These are phyloP conservation scores for Spodoptera litura DNA, from an alignment of 1,140 invertebrate species.

Conservation along the genomic window DNA sequence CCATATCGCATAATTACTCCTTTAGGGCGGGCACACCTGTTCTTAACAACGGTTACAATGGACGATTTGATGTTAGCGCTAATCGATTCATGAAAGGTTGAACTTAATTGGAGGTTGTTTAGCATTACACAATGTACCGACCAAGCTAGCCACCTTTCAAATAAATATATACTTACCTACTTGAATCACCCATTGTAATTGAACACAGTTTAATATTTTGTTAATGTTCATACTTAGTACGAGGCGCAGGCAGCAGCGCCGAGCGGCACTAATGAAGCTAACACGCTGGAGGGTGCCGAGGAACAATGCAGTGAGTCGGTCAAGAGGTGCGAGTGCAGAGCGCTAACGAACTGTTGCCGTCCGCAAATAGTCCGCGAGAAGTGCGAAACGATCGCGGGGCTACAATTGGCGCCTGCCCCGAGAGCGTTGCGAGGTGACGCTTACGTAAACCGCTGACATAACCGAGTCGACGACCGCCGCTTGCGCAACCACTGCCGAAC, in stretches of 20 bases:
- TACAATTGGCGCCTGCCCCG: slow-evolving; percentile 78
- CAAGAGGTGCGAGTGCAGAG: slow-evolving; percentile 50
- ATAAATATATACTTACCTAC: slow-evolving; percentile 38
- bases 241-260: background rate
- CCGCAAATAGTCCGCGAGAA: slow-evolving; percentile 79
- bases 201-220: slow-evolving; percentile 12
- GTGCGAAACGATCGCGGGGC: slow-evolving; percentile 79
- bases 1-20: slow-evolving; percentile 79
- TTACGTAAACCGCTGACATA: slow-evolving; percentile 85
- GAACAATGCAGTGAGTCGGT: slow-evolving; percentile 55
- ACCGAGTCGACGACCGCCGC: slow-evolving; percentile 83
- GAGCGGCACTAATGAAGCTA: slow-evolving; percentile 41
- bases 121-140: slow-evolving; percentile 60
- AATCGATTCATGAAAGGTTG: slow-evolving; percentile 78
- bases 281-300: slow-evolving; percentile 44
- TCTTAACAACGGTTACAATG: slow-evolving; percentile 69
- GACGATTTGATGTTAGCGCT: slow-evolving; percentile 67
- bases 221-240: slow-evolving; percentile 25
- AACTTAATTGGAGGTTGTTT: slow-evolving; percentile 68
- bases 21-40: slow-evolving; percentile 82
- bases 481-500: slow-evolving; percentile 80
- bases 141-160: slow-evolving; percentile 43
- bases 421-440: slow-evolving; percentile 81
- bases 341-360: slow-evolving; percentile 71
- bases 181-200: slow-evolving; percentile 41